Evolutionary conservation across 1,140 invertebrate species (phyloP), one percentile per base, ranked within the genome.

Genomic region (Harpegnathos saltator): DNA sequence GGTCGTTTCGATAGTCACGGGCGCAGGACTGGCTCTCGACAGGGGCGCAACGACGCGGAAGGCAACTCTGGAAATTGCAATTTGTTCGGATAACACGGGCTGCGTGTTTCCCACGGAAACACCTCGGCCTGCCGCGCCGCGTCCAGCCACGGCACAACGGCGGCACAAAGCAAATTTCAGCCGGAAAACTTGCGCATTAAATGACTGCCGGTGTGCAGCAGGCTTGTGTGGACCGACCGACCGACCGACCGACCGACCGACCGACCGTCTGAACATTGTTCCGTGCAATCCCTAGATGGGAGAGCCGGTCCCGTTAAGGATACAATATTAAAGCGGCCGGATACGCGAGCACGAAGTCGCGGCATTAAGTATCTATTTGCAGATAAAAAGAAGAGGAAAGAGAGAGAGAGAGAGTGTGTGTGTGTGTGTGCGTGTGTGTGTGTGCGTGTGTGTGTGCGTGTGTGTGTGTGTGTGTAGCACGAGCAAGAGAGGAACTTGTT

Each of bases 71-170:
- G 56, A 82, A 85, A 87, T 85, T 73, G 83, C 77, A 74, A 87
- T 88, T 88, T 82, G 77, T 78, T 56, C 56, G 71, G 72, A 78
- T 88, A 89, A 88, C 85, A 88, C 86, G 83, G 68, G 81, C 83
- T 61, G 72, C 58, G 73, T 38, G 63, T 73, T 74, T 63, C 61
- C 78, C 87, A 85, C 65, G 75, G 54, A 80, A 80, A 80, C 75
- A 80, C 75, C 65, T 71, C 65, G 52, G 65, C 74, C 74, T 65
- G 62, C 75, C 52, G 74, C 63, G 50, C 15, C 62, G 19, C 29
- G 29, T 54, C 68, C 4, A 44, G 38, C 38, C 38, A 44, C 38
- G 38, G 3, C 38, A 9, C 38, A 44, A 44, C 38, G 38, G 17
- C 3, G 52, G 75, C 75, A 71, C 75, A 80, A 80, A 80, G 52